Percentiles rank a stretch among this genome's conserved stretches.
Evolutionary conservation across 2,888 invertebrate genomes (phyloP).

Genomic region (Nephrotoma flavescens): DNA sequence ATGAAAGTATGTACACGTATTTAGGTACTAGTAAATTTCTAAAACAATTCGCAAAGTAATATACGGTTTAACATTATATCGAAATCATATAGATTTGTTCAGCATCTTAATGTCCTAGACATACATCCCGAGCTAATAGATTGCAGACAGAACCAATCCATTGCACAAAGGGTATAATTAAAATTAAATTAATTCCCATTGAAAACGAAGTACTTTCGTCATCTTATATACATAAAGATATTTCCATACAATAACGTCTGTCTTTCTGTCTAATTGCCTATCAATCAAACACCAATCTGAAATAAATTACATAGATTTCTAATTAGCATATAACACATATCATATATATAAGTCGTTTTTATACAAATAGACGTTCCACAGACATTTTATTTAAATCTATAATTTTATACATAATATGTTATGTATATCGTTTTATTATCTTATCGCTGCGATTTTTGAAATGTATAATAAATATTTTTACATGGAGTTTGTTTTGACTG

Average conservation of each 20-base stretch:
- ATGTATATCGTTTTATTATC: not conserved
- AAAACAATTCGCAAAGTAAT: too few species aligned
- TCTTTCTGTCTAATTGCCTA: not conserved
- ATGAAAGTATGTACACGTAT: not conserved
- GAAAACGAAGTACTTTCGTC: not conserved
- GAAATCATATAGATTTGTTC: too few species aligned
- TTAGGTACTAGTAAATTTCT: not conserved
- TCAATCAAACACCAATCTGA: not conserved
- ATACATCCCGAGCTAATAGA: too few species aligned
- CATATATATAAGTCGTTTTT: too few species aligned
- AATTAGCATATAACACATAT: not conserved
- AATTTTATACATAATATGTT: too few species aligned
- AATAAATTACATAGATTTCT: not conserved
- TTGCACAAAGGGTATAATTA: not conserved
- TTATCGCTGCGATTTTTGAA: not conserved
- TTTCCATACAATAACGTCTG: not conserved
- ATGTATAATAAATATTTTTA: not conserved
- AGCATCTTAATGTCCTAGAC: too few species aligned
- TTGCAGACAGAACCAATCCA: not conserved
- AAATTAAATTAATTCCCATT: not conserved
- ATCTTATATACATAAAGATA: not conserved
- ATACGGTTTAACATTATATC: too few species aligned
- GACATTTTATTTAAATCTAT: not conserved
- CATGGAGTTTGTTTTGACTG: not conserved
- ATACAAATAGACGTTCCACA: not conserved